Base-by-base conservation (phyloP, 2,113 vertebrate species). In the Erythrocercus mccallii region DNA sequence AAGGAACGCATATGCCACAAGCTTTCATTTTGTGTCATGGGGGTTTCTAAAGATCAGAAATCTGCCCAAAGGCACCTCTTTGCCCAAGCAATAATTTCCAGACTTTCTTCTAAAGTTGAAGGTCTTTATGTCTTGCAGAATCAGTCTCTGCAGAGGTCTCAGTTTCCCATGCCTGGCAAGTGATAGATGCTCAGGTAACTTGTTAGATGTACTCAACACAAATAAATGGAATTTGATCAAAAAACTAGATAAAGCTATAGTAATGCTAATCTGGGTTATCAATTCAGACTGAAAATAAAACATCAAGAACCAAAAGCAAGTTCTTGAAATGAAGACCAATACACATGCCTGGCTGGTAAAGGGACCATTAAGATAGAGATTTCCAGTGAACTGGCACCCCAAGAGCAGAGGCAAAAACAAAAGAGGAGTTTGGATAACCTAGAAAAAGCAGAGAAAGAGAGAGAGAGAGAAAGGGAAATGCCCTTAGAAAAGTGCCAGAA, bases 31-130 rank as follows among this genome's bases (percentile, higher is more conserved):
- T 81, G 94, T 61, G 70, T 83, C 73, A 85, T 66, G 65, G 90
- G 92, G 95, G 56, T 70, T 92, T 96, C 96, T 91, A 81, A 96
- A 93, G 50, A 95, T 82, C 60, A 95, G 85, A 96, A 91, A 80
- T 77, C 70, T 91, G 81, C 66, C 81, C 95, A 96, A 94, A 90
- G 62, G 47, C 87, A 38, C 27, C 86, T 37, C 80, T 96, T 69
- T 81, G 91, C 80, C 78, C 83, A 81, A 88, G 83, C 72, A 91
- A 76, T 83, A 14, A 87, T 62, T 96, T 93, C 94, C 96, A 94
- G 47, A 88, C 78, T 92, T 96, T 80, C 45, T 86, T 94, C 64
- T 86, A 23, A 86, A 84, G 61, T 33, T 94, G 60, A 96, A 74
- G 42, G 37, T 79, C 50, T 89, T 96, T 94, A 42, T 65, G 31